phyloP scores from a whole-genome alignment of 2,888 invertebrate species.

The Orchestes rusci region DNA sequence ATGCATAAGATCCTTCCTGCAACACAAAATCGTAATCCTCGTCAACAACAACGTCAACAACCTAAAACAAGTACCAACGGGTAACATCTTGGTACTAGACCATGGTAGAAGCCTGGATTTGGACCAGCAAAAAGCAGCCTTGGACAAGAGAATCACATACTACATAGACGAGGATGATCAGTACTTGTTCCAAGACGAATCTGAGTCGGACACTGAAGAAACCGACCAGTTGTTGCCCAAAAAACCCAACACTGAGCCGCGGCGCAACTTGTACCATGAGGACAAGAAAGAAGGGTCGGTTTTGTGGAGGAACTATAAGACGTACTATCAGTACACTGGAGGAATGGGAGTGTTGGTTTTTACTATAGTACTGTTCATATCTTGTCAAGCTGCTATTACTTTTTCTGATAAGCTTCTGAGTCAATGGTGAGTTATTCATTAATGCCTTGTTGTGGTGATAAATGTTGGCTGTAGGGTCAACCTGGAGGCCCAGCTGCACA shows the following conservation, averaged over 20 bases:
- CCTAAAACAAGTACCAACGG: constrained; percentile 28
- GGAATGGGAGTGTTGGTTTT: constrained; percentile 32
- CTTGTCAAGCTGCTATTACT: constrained; percentile 29
- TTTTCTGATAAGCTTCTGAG: constrained; percentile 33
- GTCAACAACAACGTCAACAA: constrained; percentile 34
- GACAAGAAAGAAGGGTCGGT: constrained; percentile 34
- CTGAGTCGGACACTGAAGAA: neutral
- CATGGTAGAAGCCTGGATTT: constrained; percentile 28
- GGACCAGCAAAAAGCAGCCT: constrained; percentile 27
- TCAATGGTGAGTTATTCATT: constrained; percentile 30
- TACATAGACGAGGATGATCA: constrained; percentile 29
- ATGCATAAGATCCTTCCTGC: constrained; percentile 33
- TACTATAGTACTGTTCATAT: constrained; percentile 29
- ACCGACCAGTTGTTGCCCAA: constrained; percentile 21
- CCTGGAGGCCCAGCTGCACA: too few species aligned
- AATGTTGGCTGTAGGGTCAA: constrained; percentile 28
- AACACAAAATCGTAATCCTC: constrained; percentile 34
- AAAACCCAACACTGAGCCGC: constrained; percentile 12
- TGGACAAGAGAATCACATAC: constrained; percentile 30
- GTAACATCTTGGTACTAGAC: constrained; percentile 30
- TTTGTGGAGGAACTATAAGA: constrained; percentile 31
- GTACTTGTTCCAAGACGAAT: too few species aligned
- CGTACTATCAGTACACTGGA: constrained; percentile 35
- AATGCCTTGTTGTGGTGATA: too few species aligned
- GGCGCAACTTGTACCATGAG: constrained; percentile 31